These are phyloP conservation scores for Cephalopachus bancanus DNA, from an alignment of 2,797 vertebrate genomes.

Conservation along the genomic window DNA sequence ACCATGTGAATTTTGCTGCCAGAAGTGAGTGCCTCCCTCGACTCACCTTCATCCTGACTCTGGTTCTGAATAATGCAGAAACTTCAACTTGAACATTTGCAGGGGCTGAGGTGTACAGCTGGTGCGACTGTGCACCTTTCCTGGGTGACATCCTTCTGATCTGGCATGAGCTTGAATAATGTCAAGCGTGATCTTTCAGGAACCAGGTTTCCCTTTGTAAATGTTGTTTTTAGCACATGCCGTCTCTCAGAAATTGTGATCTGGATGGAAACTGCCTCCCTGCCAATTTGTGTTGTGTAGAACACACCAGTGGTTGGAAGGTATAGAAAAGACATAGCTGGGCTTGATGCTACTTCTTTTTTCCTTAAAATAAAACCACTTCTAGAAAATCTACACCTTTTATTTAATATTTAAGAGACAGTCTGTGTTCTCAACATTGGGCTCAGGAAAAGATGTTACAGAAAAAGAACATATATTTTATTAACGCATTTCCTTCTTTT, in stretches of 20 bases:
- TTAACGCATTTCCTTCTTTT: constrained; percentile 1
- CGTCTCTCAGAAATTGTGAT: constrained; percentile 31
- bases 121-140: background rate
- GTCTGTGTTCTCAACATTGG: background rate
- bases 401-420: constrained; percentile 36
- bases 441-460: background rate
- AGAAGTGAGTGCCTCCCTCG: background rate
- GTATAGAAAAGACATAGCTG: constrained; percentile 65
- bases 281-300: constrained; percentile 19
- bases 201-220: constrained; percentile 57
- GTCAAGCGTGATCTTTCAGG: constrained; percentile 68
- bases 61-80: background rate
- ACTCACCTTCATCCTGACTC: background rate
- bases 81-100: background rate
- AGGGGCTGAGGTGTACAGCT: constrained; percentile 21
- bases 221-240: constrained; percentile 52
- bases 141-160: background rate
- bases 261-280: background rate
- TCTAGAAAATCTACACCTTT: constrained; percentile 69
- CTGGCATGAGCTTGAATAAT: background rate
- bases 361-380: constrained; percentile 74
- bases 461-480: background rate
- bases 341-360: constrained; percentile 37
- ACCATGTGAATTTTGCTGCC: background rate
- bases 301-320: constrained; percentile 65